Evolutionary conservation across 2,797 vertebrate species (phyloP), one percentile per base, ranked within the genome.

Genomic region (Pygocentrus nattereri): DNA sequence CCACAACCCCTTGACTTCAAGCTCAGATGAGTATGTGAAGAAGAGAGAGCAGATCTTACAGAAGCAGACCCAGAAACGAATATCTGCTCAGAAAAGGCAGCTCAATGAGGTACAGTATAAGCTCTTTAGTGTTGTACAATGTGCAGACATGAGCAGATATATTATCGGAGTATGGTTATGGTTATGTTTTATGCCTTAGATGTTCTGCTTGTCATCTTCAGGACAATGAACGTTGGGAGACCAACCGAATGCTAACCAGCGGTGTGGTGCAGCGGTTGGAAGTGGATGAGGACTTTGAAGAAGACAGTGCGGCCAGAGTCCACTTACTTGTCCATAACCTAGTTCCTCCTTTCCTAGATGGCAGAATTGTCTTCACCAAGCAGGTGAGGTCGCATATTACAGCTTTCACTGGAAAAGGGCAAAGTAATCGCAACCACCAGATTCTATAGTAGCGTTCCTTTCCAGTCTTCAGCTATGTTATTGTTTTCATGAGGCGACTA

Each of bases 181-280:
- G 72, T 5, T 77, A 61, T 41, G 44, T 47, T 18, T 27, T 34
- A 69, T 11, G 2, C 5, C n/a, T 59, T 21, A 27, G 5, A 30
- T 5, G 65, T 10, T 58, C 11, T 75, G 2, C 84, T 64, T 88
- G 16, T 12, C 8, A 0, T 65, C 49, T 73, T 41, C 83, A 99
- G 98, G 98, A 99, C 84, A 99, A 99, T 0, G 98, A 99, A 84
- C 96, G 98, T 49, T 99, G 98, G 98, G 98, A 99, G 91, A 99
- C 98, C 0, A 99, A 99, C 87, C 97, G 98, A 19, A 99, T 99
- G 98, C 91, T 99, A 88, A 99, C 98, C 70, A 99, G 98, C 1
- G 98, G 98, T 0, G 98, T 99, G 88, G 98, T 99, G 73, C 98
- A 99, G 87, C 95, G 98, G 59, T 89, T 99, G 81, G 98, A 99